Percentiles rank a stretch among this genome's conserved stretches.
These are phyloP conservation scores for Geotrypetes seraphini DNA, from an alignment of 2,797 vertebrate species.

Conservation along the genomic window DNA sequence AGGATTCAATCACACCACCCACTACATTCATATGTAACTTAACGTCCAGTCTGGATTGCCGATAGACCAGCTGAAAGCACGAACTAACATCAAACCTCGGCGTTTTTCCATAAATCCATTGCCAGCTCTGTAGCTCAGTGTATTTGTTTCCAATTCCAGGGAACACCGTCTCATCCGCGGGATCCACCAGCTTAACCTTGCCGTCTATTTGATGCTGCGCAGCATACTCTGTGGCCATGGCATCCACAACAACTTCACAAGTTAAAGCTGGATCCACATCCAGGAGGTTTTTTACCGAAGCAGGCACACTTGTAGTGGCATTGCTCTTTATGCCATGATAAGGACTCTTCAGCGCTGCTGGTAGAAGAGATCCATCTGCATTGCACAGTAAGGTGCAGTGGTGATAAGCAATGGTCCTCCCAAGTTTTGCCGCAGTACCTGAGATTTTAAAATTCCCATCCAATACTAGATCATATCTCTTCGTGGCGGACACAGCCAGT, in stretches of 20 bases:
- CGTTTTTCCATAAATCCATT: constrained; percentile 90
- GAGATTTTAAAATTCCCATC: constrained; percentile 79
- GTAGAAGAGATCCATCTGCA: constrained; percentile 54
- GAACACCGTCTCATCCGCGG: constrained; percentile 57
- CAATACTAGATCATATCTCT: constrained; percentile 78
- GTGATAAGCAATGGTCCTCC: constrained; percentile 78
- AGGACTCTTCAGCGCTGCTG: constrained; percentile 62
- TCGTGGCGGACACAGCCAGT: constrained; percentile 66
- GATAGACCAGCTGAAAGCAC: constrained; percentile 39
- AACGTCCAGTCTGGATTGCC: constrained; percentile 21
- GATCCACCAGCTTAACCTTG: constrained; percentile 53
- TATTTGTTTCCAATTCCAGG: constrained; percentile 60
- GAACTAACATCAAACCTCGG: constrained; percentile 73
- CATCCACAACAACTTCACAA: constrained; percentile 58
- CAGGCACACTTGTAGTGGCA: constrained; percentile 79
- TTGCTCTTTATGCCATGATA: constrained; percentile 71
- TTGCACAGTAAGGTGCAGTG: constrained; percentile 84
- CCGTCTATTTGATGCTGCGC: constrained; percentile 45
- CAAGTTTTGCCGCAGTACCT: constrained; percentile 83
- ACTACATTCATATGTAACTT: constrained; percentile 64
- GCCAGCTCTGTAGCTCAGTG: constrained; percentile 69
- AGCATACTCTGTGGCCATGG: constrained; percentile 65
- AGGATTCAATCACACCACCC: constrained; percentile 64
- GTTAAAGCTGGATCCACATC: constrained; percentile 71
- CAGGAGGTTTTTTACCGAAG: constrained; percentile 69